Percentiles rank a stretch among this genome's conserved stretches.
phyloP scores from a whole-genome alignment of 1,140 invertebrate genomes.

The Chironomus tepperi region DNA sequence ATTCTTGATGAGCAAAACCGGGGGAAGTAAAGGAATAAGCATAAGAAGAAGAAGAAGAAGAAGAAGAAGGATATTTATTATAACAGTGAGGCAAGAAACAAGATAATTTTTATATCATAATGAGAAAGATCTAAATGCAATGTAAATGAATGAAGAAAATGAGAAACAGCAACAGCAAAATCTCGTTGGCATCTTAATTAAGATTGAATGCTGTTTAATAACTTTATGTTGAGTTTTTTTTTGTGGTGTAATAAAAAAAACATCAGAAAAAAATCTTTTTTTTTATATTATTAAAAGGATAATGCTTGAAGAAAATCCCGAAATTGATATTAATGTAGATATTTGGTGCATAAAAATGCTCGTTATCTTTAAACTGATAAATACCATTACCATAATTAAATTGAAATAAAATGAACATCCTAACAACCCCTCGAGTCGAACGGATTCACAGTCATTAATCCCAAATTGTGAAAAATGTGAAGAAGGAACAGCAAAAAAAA shows the following conservation, averaged over 20 bases:
- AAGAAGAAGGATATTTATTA: not conserved
- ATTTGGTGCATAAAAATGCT: not conserved
- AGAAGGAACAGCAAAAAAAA: not conserved
- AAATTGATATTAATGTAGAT: constrained; percentile 11
- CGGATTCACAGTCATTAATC: constrained; percentile 12
- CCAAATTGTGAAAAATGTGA: constrained; percentile 8
- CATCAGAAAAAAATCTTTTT: too few species aligned
- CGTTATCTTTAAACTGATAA: constrained; percentile 11
- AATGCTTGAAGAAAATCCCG: not conserved
- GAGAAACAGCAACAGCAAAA: not conserved
- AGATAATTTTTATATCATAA: not conserved
- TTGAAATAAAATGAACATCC: not conserved
- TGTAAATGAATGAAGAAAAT: not conserved
- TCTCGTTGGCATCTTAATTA: constrained; percentile 2
- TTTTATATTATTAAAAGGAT: not conserved
- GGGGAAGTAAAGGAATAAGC: too few species aligned
- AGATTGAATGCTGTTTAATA: not conserved
- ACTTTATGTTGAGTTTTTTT: not conserved
- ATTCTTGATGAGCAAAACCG: too few species aligned
- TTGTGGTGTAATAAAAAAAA: not conserved
- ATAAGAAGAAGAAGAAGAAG: too few species aligned
- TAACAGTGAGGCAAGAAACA: not conserved
- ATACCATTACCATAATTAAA: constrained; percentile 14
- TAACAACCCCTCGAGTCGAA: constrained; percentile 8
- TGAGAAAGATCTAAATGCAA: not conserved